phyloP scores from a whole-genome alignment of 2,888 invertebrate species.

The Phortica okadai region DNA sequence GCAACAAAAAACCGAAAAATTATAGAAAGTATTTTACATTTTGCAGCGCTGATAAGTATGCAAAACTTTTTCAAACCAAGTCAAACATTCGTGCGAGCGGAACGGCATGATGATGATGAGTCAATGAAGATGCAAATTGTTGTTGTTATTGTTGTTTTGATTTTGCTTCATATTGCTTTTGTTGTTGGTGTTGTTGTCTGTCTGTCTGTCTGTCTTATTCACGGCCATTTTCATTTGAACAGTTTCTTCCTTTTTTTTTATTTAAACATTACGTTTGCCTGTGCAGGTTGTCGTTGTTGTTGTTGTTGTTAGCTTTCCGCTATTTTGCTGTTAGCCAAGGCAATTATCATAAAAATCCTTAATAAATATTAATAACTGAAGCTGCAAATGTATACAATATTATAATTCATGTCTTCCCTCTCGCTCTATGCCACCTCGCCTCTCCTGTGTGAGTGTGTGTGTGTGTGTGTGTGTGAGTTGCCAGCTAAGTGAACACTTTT shows the following conservation, averaged over 20 bases:
- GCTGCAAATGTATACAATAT: slow-evolving; percentile 4
- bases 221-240: neutral
- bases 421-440: neutral
- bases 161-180: too few relatives aligned
- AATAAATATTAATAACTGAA: slow-evolving; percentile 22
- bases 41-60: slow-evolving; percentile 4
- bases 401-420: neutral
- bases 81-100: too few relatives aligned
- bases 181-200: neutral
- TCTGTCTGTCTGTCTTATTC: neutral
- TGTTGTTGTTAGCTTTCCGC: neutral
- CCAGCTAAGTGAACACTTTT: too few relatives aligned
- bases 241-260: neutral
- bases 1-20: neutral
- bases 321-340: slow-evolving; percentile 3
- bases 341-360: slow-evolving; percentile 25
- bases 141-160: neutral
- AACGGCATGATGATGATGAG: too few relatives aligned
- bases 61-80: neutral
- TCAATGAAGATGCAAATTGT: too few relatives aligned
- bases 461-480: too few relatives aligned
- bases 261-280: neutral
- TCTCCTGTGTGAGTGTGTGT: too few relatives aligned
- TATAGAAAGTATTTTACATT: neutral
- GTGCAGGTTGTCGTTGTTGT: neutral